Percentiles rank a stretch among this genome's conserved stretches.
Conservation (phyloP, 2,888 invertebrate species). For the Plebejus anna region DNA sequence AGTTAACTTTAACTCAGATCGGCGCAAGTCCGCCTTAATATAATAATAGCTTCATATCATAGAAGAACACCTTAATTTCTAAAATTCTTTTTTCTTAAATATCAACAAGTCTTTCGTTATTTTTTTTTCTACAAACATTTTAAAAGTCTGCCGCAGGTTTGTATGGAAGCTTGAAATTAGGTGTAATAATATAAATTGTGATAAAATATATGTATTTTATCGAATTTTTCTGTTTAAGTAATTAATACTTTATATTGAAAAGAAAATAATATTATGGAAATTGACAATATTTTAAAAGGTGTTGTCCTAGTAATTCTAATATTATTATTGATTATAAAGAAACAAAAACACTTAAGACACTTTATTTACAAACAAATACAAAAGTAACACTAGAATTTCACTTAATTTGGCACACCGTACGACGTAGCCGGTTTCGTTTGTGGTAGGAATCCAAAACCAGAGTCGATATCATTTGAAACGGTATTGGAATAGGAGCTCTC, state of each 20-base stretch:
- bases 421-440: constrained; percentile 54
- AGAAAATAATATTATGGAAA: too few species aligned
- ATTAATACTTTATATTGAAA: background rate
- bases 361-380: constrained; percentile 41
- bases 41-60: too few species aligned
- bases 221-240: background rate
- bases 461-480: constrained; percentile 39
- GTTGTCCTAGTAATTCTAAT: too few species aligned
- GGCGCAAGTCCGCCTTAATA: too few species aligned
- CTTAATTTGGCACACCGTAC: constrained; percentile 62
- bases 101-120: too few species aligned
- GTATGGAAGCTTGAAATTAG: too few species aligned
- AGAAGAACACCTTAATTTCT: too few species aligned
- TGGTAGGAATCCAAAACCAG: constrained; percentile 57
- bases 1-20: too few species aligned
- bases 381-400: constrained; percentile 43
- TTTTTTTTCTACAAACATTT: too few species aligned
- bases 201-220: background rate
- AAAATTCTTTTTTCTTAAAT: too few species aligned
- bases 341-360: constrained; percentile 29
- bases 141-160: too few species aligned
- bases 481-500: constrained; percentile 29
- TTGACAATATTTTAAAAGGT: too few species aligned
- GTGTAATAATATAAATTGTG: background rate
- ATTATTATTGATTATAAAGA: constrained; percentile 4